Evolutionary conservation across 2,888 invertebrate species (phyloP), one percentile per base, ranked within the genome.

Genomic region (Eupsilia transversa): DNA sequence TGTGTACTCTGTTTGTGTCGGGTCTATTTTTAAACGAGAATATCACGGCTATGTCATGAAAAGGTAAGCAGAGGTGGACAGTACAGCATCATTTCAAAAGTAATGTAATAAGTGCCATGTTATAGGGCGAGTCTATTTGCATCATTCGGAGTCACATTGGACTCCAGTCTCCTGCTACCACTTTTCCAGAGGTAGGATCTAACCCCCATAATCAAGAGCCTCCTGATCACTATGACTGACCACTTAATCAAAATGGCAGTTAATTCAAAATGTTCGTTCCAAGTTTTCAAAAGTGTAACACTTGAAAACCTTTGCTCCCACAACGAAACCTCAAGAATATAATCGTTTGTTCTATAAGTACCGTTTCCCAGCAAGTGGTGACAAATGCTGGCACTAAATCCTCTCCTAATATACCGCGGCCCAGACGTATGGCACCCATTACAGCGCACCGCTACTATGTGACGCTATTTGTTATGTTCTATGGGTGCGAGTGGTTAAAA

Each of bases 341-440:
- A 61, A 56, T 35, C 27, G 3, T 46, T 20, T 14, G 33, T 38
- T 41, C 3, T 75, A 27, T 56, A 59, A 17, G 30, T 12, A 33
- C 38, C 4, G 27, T 30, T 49, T 35, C n/a, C 20, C 14, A 61
- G 59, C n/a, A 46, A 56, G 52, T 33, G 12, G 43, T 61, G 57
- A 83, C 75, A 79, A 83, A 82, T 83, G 35, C 27, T 6, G 12
- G n/a, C 68, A 52, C 54, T 83, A 63, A 64, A 52, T 84, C 67
- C 35, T 46, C 5, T 9, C n/a, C 17, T 77, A 72, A 80, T 77
- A 76, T 54, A 76, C 66, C 49, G 68, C 60, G 73, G 63, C 52
- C 17, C 70, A 66, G 74, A 85, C 72, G 65, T 81, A 80, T 78
- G 61, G 74, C 54, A 59, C 69, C 80, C 77, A 80, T 77, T 77